phyloP scores from a whole-genome alignment of 2,113 vertebrate genomes.

The Danionella cerebrum region DNA sequence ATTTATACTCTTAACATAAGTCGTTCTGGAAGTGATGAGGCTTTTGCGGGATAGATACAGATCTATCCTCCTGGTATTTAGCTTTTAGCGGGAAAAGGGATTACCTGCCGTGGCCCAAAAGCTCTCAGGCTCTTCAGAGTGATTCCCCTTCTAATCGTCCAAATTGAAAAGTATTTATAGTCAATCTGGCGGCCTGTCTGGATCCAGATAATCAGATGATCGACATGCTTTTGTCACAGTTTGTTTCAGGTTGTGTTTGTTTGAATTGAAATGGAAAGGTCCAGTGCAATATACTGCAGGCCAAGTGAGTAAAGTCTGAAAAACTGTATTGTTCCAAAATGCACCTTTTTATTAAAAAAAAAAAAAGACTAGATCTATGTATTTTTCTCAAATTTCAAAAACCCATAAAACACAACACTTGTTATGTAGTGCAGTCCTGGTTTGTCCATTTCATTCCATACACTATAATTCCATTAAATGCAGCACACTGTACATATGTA shows the following conservation, averaged over 20 bases:
- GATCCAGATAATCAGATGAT: slow-evolving; percentile 13
- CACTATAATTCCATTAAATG: too few species aligned
- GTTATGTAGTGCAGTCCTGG: too few species aligned
- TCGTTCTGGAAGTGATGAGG: slow-evolving; percentile 5
- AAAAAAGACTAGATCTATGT: too few species aligned
- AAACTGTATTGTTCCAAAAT: not conserved
- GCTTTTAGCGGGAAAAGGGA: slow-evolving; percentile 23
- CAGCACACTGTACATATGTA: too few species aligned
- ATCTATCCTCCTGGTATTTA: slow-evolving; percentile 20
- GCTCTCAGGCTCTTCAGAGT: slow-evolving; percentile 5
- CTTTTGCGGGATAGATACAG: not conserved
- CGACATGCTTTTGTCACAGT: not conserved
- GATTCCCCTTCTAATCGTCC: slow-evolving; percentile 10
- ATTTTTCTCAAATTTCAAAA: too few species aligned
- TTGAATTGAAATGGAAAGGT: not conserved
- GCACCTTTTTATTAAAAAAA: too few species aligned
- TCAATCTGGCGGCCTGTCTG: slow-evolving; percentile 3
- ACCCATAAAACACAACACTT: too few species aligned
- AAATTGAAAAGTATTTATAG: slow-evolving; percentile 35
- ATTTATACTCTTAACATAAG: not conserved
- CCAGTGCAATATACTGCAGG: not conserved
- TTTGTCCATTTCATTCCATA: too few species aligned
- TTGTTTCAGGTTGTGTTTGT: slow-evolving; percentile 14
- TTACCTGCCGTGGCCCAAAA: slow-evolving; percentile 23
- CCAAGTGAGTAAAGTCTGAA: not conserved